phyloP scores from a whole-genome alignment of 2,888 invertebrate species.

The Molanna angustata region DNA sequence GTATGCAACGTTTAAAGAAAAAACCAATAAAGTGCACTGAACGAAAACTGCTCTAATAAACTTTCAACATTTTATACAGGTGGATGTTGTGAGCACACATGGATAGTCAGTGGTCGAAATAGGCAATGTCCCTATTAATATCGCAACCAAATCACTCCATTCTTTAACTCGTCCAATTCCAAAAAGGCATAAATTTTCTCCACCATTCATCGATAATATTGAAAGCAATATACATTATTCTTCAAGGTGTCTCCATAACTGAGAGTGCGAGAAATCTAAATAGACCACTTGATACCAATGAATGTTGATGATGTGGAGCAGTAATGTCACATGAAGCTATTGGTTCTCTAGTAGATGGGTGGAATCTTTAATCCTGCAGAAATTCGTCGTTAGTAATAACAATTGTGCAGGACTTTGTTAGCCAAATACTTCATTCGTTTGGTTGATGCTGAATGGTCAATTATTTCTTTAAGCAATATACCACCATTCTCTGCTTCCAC shows the following conservation, averaged over 20 bases:
- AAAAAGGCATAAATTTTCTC: neutral
- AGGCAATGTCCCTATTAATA: neutral
- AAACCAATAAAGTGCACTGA: neutral
- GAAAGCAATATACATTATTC: too few species aligned
- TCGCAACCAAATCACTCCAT: too few species aligned
- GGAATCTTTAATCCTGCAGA: neutral
- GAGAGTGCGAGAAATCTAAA: neutral
- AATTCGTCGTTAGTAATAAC: conserved; percentile 38
- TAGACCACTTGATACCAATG: neutral
- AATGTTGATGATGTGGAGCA: neutral
- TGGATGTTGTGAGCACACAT: neutral
- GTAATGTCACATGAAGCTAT: neutral
- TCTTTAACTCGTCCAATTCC: neutral
- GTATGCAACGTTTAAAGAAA: neutral
- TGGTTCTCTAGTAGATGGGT: neutral
- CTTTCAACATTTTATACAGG: neutral
- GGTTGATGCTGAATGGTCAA: conserved; percentile 64
- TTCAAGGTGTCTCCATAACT: too few species aligned
- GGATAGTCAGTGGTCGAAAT: neutral
- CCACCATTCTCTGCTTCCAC: conserved; percentile 86
- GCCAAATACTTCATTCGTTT: conserved; percentile 67
- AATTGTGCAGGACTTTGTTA: conserved; percentile 64
- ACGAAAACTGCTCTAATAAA: neutral
- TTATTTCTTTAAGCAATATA: conserved; percentile 64
- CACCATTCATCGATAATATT: too few species aligned